Evolutionary conservation across 2,888 invertebrate species (phyloP), one percentile per base, ranked within the genome.

Genomic region (Merodon equestris): DNA sequence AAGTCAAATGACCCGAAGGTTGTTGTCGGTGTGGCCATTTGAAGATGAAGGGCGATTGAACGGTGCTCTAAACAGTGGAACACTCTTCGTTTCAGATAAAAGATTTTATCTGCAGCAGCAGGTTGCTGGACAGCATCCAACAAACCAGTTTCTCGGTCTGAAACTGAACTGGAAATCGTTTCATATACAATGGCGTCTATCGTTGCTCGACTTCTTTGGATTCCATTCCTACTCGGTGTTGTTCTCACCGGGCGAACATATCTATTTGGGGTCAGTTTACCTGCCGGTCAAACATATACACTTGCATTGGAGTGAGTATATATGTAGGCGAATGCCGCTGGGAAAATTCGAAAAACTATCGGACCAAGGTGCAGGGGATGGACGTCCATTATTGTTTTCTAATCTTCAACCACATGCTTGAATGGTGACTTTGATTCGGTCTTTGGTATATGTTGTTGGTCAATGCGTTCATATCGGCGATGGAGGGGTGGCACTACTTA

Each of bases 301-400:
- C 36, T 18, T 61, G 19, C 13, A 4, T 53, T 19, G 9, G 40
- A 19, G 14, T 70, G n/a, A n/a, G 51, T 56, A n/a, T 38, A 67
- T 63, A 56, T 67, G 73, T 66, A 75, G 81, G 75, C 71, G 47
- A 63, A 67, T 71, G 75, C 75, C 75, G 81, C 75, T 81, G 81
- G 81, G 81, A 81, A 75, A 81, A 75, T 66, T 48, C 51, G 38
- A 58, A 27, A 27, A 71, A 58, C 53, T 48, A 68, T 64, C 27
- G 27, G 27, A 27, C 27, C 57, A 9, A 50, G 44, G 38, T 48
- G 48, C 54, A 34, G 73, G 81, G 82, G 71, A 72, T 79, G 73
- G 72, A 64, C 75, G 67, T 74, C 82, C 82, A 83, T 82, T 81
- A 83, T 83, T 83, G 82, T 81, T 82, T 82, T 82, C 83, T 83